Evolutionary conservation across 64 coral and sea anemone species (phyloP).

Genomic region (Hydrozoanthus tunicans): DNA sequence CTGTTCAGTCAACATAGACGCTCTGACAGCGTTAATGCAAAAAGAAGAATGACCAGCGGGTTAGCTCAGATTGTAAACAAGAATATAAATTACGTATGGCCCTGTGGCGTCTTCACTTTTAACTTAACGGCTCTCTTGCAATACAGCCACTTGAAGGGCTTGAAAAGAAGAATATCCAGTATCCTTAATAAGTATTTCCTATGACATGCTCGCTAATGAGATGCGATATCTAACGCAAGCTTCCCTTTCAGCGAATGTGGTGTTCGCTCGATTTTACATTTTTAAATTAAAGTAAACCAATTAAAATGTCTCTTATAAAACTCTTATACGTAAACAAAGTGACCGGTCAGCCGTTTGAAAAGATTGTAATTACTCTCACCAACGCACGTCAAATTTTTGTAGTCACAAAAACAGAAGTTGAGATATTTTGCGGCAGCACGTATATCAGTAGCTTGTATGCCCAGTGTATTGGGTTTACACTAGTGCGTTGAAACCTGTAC

Average conservation of each 20-base stretch:
- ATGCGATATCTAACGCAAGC: background rate
- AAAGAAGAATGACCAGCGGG: too few relatives aligned
- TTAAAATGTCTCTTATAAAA: conserved; percentile 11
- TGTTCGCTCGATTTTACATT: background rate
- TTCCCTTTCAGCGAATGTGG: background rate
- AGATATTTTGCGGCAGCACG: background rate
- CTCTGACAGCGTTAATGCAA: background rate
- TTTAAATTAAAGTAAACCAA: conserved; percentile 27
- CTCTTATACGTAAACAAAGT: conserved; percentile 8
- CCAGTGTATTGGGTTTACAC: background rate
- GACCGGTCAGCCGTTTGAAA: conserved; percentile 10
- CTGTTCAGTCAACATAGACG: too few relatives aligned
- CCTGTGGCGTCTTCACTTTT: background rate
- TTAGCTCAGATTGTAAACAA: background rate
- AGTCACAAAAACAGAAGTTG: background rate
- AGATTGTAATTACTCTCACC: background rate
- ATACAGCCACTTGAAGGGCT: background rate
- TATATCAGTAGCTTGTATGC: background rate
- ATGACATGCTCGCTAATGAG: background rate
- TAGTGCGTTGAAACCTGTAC: background rate
- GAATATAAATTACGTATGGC: background rate
- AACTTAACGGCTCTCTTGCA: background rate
- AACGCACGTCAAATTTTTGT: too few relatives aligned
- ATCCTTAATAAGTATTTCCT: background rate
- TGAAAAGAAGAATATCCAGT: background rate